phyloP scores from a whole-genome alignment of 2,888 invertebrate species.

The Capitulum mitella region DNA sequence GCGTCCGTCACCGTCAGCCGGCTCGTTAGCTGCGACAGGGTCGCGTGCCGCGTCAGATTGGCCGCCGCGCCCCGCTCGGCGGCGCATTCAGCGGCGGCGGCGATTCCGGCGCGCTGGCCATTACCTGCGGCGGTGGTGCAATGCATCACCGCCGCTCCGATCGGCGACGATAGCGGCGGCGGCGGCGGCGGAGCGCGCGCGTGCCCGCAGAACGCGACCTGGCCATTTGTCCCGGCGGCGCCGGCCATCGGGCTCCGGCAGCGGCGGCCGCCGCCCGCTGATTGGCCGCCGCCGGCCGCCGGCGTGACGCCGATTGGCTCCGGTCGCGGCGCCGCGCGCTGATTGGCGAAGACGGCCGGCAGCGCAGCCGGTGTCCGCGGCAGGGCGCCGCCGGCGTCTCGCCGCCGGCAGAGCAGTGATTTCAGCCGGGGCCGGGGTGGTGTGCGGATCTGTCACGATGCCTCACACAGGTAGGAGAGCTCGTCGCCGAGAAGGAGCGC shows the following conservation, averaged over 20 bases:
- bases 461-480: constrained; percentile 6
- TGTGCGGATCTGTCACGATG: not conserved
- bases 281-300: not conserved
- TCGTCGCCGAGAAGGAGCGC: too few species aligned
- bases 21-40: not conserved
- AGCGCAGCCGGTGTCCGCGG: not conserved
- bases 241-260: not conserved
- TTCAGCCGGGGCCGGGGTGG: not conserved
- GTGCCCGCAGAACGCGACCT: not conserved
- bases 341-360: not conserved
- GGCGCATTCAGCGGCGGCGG: too few species aligned
- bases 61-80: not conserved
- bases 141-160: too few species aligned
- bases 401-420: not conserved
- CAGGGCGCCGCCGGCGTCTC: not conserved
- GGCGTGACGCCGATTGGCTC: not conserved
- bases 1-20: not conserved
- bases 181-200: not conserved
- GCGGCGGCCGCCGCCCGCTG: not conserved
- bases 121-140: too few species aligned
- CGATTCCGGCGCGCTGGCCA: too few species aligned
- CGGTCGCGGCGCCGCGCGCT: not conserved
- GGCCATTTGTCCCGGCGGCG: not conserved
- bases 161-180: not conserved
- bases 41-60: not conserved